Evolutionary conservation across 1,140 invertebrate genomes (phyloP), one percentile per base, ranked within the genome.

Genomic region (Brachionus rubens): DNA sequence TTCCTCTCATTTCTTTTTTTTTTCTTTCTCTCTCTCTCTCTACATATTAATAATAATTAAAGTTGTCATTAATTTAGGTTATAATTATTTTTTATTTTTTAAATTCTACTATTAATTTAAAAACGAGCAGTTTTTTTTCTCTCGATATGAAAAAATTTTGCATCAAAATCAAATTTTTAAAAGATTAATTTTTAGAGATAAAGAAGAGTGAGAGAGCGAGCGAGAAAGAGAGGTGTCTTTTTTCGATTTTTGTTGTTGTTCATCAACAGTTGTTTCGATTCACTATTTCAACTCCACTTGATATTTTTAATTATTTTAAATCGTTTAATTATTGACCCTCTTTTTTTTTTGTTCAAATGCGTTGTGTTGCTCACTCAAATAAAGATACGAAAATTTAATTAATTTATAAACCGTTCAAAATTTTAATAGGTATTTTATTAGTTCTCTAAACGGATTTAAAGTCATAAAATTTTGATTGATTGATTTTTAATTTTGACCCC

Each of bases 131-230:
- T 59, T 59, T 52, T 52, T 52, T 12, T 52, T 24, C 33, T 36
- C 3, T 36, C 33, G 33, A 36, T n/a, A 36, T 36, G 3, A 5
- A 5, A 36, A 9, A 3, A 36, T 59, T 59, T 59, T 30, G 30
- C 26, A 59, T 59, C 19, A 59, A 59, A 59, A 59, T 33, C 26
- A 59, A 59, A 59, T 59, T 59, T 59, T 59, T 9, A 36, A 59
- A 59, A 65, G 59, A 65, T 65, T 65, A 65, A 43, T 65, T 65
- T 65, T 65, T 65, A 43, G 21, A 65, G 59, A 65, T 65, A 65
- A 65, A 59, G 50, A 54, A 54, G 50, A 28, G 50, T 54, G n/a
- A n/a, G n/a, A n/a, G n/a, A n/a, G n/a, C n/a, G n/a, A n/a, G n/a
- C n/a, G n/a, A n/a, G n/a, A n/a, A n/a, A n/a, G n/a, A n/a, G 43